Evolutionary conservation across 2,797 vertebrate genomes (phyloP).

Genomic region (Epinephelus awoara): DNA sequence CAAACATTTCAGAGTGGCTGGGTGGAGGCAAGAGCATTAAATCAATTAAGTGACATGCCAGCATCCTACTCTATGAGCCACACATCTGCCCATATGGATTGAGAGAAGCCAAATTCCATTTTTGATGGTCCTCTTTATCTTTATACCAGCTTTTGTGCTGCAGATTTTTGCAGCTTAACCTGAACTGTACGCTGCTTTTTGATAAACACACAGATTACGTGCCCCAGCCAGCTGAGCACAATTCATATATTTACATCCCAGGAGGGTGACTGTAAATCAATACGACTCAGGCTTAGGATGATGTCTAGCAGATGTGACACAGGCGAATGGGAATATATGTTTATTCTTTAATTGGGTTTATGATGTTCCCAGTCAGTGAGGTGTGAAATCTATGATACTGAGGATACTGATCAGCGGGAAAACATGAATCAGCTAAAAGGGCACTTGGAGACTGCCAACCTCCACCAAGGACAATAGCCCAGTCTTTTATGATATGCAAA

Average conservation of each 20-base stretch:
- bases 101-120: not conserved
- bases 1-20: slow-evolving; percentile 27
- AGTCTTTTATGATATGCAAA: too few species aligned
- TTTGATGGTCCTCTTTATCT: slow-evolving; percentile 21
- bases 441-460: too few species aligned
- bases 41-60: slow-evolving; percentile 19
- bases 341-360: slow-evolving; percentile 7
- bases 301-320: slow-evolving; percentile 4
- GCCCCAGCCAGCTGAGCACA: slow-evolving; percentile 32
- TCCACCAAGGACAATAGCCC: too few species aligned
- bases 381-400: slow-evolving; percentile 3
- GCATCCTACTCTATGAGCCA: slow-evolving; percentile 1
- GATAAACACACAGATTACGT: slow-evolving; percentile 29
- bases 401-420: not conserved
- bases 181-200: not conserved
- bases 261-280: slow-evolving; percentile 33
- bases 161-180: not conserved
- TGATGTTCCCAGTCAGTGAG: slow-evolving; percentile 1
- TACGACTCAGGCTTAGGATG: slow-evolving; percentile 20
- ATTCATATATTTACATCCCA: slow-evolving; percentile 29
- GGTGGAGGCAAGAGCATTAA: not conserved
- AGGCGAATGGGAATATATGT: not conserved
- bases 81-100: not conserved
- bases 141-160: not conserved
- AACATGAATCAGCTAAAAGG: too few species aligned